Conservation (phyloP, 2,113 vertebrate genomes). For the Ursus arctos region DNA sequence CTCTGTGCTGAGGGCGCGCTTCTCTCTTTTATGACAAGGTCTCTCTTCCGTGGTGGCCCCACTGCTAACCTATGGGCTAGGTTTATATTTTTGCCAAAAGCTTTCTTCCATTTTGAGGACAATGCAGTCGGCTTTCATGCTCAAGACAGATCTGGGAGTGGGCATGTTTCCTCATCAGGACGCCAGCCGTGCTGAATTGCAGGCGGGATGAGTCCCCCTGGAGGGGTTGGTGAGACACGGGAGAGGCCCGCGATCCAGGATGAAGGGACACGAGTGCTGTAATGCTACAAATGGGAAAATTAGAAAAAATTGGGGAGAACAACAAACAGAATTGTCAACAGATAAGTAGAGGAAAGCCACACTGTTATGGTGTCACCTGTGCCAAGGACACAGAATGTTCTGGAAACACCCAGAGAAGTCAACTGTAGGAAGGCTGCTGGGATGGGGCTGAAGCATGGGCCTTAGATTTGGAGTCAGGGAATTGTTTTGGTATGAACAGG, state of each 20-base stretch:
- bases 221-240: fast-evolving
- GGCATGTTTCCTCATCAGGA: background rate
- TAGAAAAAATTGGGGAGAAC: background rate
- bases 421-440: background rate
- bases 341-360: background rate
- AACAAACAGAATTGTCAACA: fast-evolving
- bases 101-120: background rate
- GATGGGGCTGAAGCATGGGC: background rate
- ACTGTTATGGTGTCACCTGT: too few relatives aligned
- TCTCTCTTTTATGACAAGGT: too few relatives aligned
- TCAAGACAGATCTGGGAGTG: background rate
- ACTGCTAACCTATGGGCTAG: fast-evolving
- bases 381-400: background rate
- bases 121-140: too few relatives aligned
- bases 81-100: too few relatives aligned
- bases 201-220: fast-evolving
- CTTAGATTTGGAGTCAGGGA: background rate
- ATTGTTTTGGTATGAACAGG: background rate
- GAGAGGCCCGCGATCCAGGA: background rate
- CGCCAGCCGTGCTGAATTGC: fast-evolving
- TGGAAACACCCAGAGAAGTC: background rate
- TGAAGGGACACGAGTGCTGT: background rate
- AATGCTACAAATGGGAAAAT: background rate
- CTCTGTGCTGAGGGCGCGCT: fast-evolving
- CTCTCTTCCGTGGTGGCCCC: background rate